phyloP scores from a whole-genome alignment of 2,888 invertebrate genomes.

The Stenolophus ochropezus region DNA sequence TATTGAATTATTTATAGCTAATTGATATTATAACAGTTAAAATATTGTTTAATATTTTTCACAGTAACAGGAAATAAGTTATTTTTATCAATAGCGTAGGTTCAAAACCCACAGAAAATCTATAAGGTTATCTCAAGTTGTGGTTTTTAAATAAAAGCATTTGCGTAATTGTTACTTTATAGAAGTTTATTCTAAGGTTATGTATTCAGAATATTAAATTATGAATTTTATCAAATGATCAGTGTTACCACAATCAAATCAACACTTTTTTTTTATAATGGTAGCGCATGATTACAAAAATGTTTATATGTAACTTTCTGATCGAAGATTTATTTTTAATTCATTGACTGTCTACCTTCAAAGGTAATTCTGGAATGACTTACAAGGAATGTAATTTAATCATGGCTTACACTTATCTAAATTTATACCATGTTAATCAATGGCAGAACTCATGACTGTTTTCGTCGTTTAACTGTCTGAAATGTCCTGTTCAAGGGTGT shows the following conservation, averaged over 20 bases:
- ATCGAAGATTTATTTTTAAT: background rate
- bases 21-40: background rate
- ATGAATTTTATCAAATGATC: too few relatives aligned
- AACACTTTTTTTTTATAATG: too few relatives aligned
- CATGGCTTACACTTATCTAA: constrained; percentile 21
- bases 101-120: too few relatives aligned
- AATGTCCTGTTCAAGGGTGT: constrained; percentile 47
- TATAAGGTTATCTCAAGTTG: too few relatives aligned
- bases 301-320: background rate
- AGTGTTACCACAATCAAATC: too few relatives aligned
- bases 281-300: background rate
- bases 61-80: background rate
- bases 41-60: background rate
- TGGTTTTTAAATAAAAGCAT: too few relatives aligned
- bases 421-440: constrained; percentile 34
- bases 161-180: too few relatives aligned
- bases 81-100: background rate
- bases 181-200: too few relatives aligned
- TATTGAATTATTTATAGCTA: background rate
- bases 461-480: constrained; percentile 7
- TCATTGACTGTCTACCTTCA: background rate
- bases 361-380: background rate
- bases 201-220: too few relatives aligned
- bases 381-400: constrained; percentile 7
- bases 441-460: constrained; percentile 38